These are phyloP conservation scores for Lochmaea crataegi DNA, from an alignment of 2,888 invertebrate genomes.

Conservation along the genomic window DNA sequence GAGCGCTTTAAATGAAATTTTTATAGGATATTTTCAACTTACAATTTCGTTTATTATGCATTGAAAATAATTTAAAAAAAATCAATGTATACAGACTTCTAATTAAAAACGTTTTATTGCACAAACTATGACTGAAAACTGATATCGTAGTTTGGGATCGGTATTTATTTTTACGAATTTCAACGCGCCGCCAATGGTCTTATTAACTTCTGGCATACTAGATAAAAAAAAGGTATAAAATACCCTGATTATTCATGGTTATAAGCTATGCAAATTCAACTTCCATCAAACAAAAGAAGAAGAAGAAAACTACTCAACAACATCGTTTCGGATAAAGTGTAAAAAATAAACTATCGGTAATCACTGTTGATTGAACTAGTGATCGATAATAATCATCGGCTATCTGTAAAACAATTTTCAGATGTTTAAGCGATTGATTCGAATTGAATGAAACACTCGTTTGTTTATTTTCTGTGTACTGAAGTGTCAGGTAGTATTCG, in stretches of 20 bases:
- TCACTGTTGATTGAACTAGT: not conserved
- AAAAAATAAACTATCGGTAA: not conserved
- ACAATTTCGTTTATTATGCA: too few relatives aligned
- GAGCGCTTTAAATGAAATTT: not conserved
- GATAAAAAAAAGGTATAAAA: not conserved
- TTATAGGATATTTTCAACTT: not conserved
- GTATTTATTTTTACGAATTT: not conserved
- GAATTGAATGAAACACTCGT: not conserved
- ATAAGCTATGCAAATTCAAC: constrained; percentile 8
- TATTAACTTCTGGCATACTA: not conserved
- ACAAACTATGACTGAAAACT: too few relatives aligned
- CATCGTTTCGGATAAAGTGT: constrained; percentile 6
- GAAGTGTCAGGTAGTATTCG: too few relatives aligned
- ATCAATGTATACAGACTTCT: too few relatives aligned
- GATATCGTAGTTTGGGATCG: too few relatives aligned
- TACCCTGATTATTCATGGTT: constrained; percentile 8
- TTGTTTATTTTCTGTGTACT: too few relatives aligned
- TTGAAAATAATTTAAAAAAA: too few relatives aligned
- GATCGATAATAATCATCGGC: not conserved
- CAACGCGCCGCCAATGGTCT: not conserved
- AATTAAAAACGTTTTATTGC: too few relatives aligned
- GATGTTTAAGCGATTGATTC: not conserved
- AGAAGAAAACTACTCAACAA: not conserved
- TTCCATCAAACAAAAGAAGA: not conserved
- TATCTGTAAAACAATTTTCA: not conserved